These are phyloP conservation scores for Hemitrygon akajei DNA, from an alignment of 2,797 vertebrate species.

Conservation along the genomic window DNA sequence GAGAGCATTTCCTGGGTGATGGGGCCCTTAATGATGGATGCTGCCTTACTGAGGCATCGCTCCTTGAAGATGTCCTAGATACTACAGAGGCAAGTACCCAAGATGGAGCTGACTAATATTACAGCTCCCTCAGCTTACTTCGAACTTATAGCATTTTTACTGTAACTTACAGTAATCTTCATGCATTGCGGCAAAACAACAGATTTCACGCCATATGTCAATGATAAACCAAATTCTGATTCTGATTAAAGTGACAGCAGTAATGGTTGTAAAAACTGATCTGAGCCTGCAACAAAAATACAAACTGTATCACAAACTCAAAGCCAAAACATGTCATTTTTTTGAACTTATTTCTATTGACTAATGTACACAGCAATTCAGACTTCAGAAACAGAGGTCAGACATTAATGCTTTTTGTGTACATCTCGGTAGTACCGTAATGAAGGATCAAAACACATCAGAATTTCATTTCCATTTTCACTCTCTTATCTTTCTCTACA, in stretches of 20 bases:
- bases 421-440: slow-evolving; percentile 53
- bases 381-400: background rate
- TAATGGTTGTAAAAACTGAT: background rate
- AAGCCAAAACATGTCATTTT: background rate
- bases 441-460: slow-evolving; percentile 44
- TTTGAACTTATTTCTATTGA: background rate
- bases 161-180: too few relatives aligned
- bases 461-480: slow-evolving; percentile 39
- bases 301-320: background rate
- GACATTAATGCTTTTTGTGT: slow-evolving; percentile 52
- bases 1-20: too few relatives aligned
- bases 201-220: too few relatives aligned
- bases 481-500: slow-evolving; percentile 50
- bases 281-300: background rate
- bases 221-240: too few relatives aligned
- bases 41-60: too few relatives aligned
- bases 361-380: background rate
- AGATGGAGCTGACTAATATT: too few relatives aligned
- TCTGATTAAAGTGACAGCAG: background rate
- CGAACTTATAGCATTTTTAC: too few relatives aligned
- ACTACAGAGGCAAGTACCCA: too few relatives aligned
- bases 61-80: too few relatives aligned
- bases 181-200: too few relatives aligned
- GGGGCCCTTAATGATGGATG: too few relatives aligned
- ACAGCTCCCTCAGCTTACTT: too few relatives aligned